Conservation (phyloP, 2,888 invertebrate species). For the Tanypteryx hageni region DNA sequence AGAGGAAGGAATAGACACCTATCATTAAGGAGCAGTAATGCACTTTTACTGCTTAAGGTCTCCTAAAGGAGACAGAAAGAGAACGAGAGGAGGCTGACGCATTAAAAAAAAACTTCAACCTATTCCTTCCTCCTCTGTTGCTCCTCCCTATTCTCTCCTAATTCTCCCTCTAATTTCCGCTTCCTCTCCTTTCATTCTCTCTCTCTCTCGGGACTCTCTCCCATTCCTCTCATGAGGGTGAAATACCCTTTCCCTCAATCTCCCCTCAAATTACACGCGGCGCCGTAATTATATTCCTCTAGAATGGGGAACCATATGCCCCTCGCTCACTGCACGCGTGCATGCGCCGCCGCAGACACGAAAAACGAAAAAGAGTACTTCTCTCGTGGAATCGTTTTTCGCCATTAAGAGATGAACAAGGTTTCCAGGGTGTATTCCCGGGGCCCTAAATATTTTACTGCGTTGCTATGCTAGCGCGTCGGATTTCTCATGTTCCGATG, state of each 20-base stretch:
- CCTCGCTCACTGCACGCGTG: neutral
- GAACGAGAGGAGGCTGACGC: neutral
- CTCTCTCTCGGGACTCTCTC: no score
- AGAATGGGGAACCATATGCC: slow-evolving; percentile 15
- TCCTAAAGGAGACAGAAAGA: neutral
- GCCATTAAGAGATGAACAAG: neutral
- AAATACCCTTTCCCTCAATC: neutral
- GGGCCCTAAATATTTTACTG: no score
- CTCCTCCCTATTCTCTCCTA: neutral
- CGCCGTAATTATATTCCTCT: slow-evolving; percentile 11
- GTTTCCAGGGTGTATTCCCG: neutral
- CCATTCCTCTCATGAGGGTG: neutral
- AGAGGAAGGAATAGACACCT: slow-evolving; percentile 43
- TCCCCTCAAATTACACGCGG: slow-evolving; percentile 28
- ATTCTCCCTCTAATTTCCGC: neutral
- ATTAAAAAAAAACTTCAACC: neutral
- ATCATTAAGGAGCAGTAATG: slow-evolving; percentile 54
- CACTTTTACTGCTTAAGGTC: slow-evolving; percentile 45
- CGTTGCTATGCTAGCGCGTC: no score
- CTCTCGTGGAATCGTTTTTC: neutral
- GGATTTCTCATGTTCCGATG: no score
- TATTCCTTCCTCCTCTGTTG: neutral
- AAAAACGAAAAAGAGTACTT: neutral
- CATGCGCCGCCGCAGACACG: neutral
- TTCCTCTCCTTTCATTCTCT: neutral